These are phyloP conservation scores for Drosophila burlai DNA, from an alignment of 1,140 invertebrate species.

Conservation along the genomic window DNA sequence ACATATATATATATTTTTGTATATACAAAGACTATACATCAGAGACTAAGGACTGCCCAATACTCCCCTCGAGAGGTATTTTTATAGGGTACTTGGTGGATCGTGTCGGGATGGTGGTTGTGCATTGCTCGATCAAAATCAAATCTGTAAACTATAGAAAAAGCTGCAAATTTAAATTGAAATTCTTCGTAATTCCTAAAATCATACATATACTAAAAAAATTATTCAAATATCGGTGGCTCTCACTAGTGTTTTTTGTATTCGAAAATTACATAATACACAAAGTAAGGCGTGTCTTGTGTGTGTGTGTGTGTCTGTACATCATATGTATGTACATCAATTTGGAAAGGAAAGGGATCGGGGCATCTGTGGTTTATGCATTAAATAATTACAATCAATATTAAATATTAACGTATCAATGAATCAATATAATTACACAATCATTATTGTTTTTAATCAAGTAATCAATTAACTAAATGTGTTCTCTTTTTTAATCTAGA, in stretches of 20 bases:
- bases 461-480: constrained; percentile 77
- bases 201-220: constrained; percentile 1
- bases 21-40: constrained; percentile 1
- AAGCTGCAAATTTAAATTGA: constrained; percentile 28
- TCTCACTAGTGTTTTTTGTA: constrained; percentile 20
- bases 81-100: constrained; percentile 1
- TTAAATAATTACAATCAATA: constrained; percentile 80
- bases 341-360: not conserved
- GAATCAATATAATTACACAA: constrained; percentile 80
- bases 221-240: constrained; percentile 12
- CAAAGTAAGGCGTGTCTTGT: constrained; percentile 31
- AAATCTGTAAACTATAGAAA: constrained; percentile 63
- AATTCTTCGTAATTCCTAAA: constrained; percentile 52
- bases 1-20: not conserved
- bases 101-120: constrained; percentile 31
- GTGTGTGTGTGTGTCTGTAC: constrained; percentile 14
- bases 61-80: not conserved
- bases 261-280: constrained; percentile 56
- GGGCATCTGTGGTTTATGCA: constrained; percentile 52
- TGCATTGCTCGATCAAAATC: constrained; percentile 57
- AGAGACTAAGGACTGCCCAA: constrained; percentile 1
- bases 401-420: constrained; percentile 60
- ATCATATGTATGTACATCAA: constrained; percentile 23
- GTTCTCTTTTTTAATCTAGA: constrained; percentile 19
- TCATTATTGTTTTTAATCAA: constrained; percentile 67